phyloP scores from a whole-genome alignment of 2,888 invertebrate species.

The Phasia obesa region DNA sequence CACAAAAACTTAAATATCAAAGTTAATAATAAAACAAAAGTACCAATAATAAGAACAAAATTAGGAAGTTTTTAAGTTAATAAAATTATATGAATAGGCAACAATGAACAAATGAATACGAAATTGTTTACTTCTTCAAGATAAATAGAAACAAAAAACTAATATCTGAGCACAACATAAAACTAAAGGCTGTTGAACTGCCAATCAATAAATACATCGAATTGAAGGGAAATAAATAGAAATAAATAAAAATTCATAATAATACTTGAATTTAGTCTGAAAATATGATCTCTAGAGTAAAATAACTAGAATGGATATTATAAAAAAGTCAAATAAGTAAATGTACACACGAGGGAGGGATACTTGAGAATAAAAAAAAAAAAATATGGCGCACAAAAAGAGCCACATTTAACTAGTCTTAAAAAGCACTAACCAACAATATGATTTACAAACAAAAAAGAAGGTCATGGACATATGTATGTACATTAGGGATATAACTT shows the following conservation, averaged over 20 bases:
- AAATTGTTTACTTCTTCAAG: neutral
- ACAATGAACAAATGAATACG: neutral
- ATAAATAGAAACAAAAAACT: neutral
- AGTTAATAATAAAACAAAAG: neutral
- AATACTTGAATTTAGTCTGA: neutral
- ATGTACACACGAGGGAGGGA: neutral
- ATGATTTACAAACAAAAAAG: too few species aligned
- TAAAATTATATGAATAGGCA: constrained; percentile 8
- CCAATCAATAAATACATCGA: constrained; percentile 4
- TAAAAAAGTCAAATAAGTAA: constrained; percentile 22
- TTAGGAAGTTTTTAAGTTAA: neutral
- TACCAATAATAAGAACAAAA: constrained; percentile 5
- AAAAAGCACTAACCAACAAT: too few species aligned
- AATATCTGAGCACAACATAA: too few species aligned
- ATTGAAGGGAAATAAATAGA: neutral
- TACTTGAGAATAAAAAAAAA: neutral
- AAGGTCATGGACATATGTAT: too few species aligned
- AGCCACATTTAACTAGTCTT: too few species aligned
- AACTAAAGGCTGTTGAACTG: constrained; percentile 6
- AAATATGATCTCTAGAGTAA: neutral
- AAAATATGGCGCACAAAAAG: too few species aligned
- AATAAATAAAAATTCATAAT: neutral
- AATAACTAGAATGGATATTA: neutral
- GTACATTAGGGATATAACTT: too few species aligned
- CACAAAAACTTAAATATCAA: neutral